Percentiles rank a stretch among this genome's conserved stretches.
Evolutionary conservation across 2,888 invertebrate species (phyloP).

Genomic region (Chelonus formosanus): DNA sequence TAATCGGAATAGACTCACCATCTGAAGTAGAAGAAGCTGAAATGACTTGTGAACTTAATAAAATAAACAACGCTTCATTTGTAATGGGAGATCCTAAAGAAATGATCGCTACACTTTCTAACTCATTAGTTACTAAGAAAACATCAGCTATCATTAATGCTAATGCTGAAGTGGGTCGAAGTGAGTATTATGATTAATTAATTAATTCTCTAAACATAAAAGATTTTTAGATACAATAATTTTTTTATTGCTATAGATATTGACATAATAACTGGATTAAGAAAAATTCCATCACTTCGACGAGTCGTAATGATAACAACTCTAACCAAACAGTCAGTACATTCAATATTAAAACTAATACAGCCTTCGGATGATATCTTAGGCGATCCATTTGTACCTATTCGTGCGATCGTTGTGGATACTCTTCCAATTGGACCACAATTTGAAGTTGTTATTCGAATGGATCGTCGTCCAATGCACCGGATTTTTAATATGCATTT

Average conservation of each 20-base stretch:
- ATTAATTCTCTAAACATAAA: conserved; percentile 4
- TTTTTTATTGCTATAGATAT: conserved; percentile 48
- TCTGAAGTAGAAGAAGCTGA: conserved; percentile 63
- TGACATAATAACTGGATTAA: conserved; percentile 57
- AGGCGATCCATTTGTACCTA: conserved; percentile 59
- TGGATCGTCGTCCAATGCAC: conserved; percentile 57
- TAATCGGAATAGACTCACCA: conserved; percentile 59
- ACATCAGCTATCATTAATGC: conserved; percentile 59
- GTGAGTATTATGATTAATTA: conserved; percentile 42
- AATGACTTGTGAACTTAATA: conserved; percentile 58
- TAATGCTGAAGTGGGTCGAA: conserved; percentile 57
- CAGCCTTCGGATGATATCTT: conserved; percentile 51
- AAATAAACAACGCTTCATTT: conserved; percentile 59
- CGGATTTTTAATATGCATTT: conserved; percentile 45
- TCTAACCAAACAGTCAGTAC: conserved; percentile 61
- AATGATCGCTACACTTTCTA: conserved; percentile 51
- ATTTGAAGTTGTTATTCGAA: conserved; percentile 59
- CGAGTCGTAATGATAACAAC: conserved; percentile 61
- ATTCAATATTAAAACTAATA: conserved; percentile 60
- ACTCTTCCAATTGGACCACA: conserved; percentile 57
- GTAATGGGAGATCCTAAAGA: conserved; percentile 56
- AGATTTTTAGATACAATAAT: neutral
- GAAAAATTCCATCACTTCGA: conserved; percentile 54
- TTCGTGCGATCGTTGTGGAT: conserved; percentile 57
- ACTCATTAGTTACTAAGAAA: conserved; percentile 49